Base-by-base conservation (phyloP, 2,888 invertebrate species). In the Leucophenga maculata region DNA sequence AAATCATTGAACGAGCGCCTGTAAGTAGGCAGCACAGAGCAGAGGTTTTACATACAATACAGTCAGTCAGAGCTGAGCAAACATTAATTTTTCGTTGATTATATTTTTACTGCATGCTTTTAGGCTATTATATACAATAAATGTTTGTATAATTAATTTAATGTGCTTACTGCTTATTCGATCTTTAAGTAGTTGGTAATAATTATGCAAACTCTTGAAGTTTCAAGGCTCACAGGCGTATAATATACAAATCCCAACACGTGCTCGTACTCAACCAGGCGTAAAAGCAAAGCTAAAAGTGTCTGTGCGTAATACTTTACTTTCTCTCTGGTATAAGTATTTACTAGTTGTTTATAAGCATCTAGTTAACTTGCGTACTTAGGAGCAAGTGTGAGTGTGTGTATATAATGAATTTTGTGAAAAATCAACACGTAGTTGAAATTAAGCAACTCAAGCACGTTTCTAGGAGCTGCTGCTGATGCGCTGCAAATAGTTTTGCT, bases 361-460 rank as follows among this genome's bases (percentile, higher is more conserved):
- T 18, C 4, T 18, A 11, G 50, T n/a, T 18, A 16, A 16, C 11
- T 50, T 50, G 46, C 6, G 46, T 46, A 4, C 46, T 14, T 46
- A 46, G 3, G 46, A 14, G n/a, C 46, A 46, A 46, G 46, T 26
- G 26, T 26, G 46, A 3, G 26, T 26, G 46, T 14, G 46, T 46
- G 46, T 46, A n/a, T 46, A 46, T 13, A n/a, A 46, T 20, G 57
- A 9, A 8, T 31, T 57, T 31, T 9, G 22, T 26, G 9, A 0
- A 32, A 16, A 26, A 31, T 22, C 59, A 59, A 32, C 59, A 59
- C 32, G 59, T 59, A n/a, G 32, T 31, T n/a, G 22, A 32, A 14
- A 32, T 32, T 59, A 59, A 16, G 32, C 59, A 59, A 59, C 59
- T 59, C 31, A 59, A 32, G 59, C 59, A 59, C 59, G 59, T 59